phyloP scores from a whole-genome alignment of 2,797 vertebrate genomes.

The Uromys caudimaculatus region DNA sequence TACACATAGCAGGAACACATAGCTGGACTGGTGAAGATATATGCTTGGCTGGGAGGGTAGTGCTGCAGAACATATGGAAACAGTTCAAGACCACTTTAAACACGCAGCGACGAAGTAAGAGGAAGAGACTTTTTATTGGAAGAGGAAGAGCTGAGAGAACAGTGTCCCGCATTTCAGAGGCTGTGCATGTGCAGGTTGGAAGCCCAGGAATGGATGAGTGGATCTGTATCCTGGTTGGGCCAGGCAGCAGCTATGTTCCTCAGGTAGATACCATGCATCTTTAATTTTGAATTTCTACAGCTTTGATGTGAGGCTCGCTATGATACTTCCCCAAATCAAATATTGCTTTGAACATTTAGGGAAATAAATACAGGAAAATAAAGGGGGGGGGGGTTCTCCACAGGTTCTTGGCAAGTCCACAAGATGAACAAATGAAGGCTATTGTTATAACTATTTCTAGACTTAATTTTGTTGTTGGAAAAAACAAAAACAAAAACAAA shows the following conservation, averaged over 20 bases:
- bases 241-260: neutral
- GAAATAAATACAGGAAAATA: neutral
- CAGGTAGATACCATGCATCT: neutral
- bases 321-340: neutral
- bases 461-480: slow-evolving; percentile 34
- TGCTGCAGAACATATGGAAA: neutral
- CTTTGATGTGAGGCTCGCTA: neutral
- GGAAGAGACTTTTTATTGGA: neutral
- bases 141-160: neutral
- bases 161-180: neutral
- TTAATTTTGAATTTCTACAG: neutral
- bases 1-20: no score
- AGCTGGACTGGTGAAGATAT: neutral
- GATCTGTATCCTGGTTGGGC: neutral
- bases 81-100: slow-evolving; percentile 15
- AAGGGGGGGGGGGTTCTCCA: neutral
- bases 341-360: neutral
- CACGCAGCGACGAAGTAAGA: neutral
- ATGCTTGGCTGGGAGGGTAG: neutral
- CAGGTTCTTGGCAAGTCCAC: neutral
- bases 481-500: neutral
- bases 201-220: neutral
- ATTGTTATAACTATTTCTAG: neutral
- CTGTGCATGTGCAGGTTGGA: neutral
- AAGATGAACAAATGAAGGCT: neutral